Conservation (phyloP, 2,888 invertebrate species). For the Thereva unica region DNA sequence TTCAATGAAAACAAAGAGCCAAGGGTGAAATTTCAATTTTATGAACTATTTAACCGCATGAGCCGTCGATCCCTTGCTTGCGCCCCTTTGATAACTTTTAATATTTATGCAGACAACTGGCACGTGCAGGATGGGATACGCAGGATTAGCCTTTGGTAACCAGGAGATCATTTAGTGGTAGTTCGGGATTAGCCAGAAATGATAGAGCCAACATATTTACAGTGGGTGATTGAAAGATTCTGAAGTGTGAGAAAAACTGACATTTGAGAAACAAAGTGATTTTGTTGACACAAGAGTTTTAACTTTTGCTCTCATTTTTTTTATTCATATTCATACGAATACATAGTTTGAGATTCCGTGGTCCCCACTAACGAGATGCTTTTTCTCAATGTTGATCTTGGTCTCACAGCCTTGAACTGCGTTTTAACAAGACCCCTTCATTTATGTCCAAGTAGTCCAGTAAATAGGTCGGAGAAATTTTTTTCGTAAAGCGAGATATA, state of each 20-base stretch:
- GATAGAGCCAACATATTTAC: constrained; percentile 40
- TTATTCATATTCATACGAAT: background rate
- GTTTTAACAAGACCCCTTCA: too few species aligned
- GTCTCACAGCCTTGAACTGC: too few species aligned
- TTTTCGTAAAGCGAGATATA: too few species aligned
- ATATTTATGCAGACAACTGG: constrained; percentile 43
- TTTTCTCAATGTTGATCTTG: too few species aligned
- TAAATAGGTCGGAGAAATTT: too few species aligned
- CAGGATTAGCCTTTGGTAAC: constrained; percentile 45
- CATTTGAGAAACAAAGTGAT: constrained; percentile 8
- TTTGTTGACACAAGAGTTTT: background rate
- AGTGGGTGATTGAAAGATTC: constrained; percentile 43
- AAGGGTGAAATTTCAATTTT: constrained; percentile 40
- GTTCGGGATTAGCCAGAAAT: constrained; percentile 45
- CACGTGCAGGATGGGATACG: constrained; percentile 45
- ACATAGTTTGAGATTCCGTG: too few species aligned
- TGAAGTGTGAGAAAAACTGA: constrained; percentile 31
- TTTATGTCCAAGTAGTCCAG: too few species aligned
- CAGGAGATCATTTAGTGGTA: constrained; percentile 47
- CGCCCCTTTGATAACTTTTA: constrained; percentile 34
- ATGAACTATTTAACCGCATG: constrained; percentile 42
- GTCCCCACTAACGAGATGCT: too few species aligned
- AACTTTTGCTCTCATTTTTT: background rate
- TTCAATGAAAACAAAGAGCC: constrained; percentile 4
- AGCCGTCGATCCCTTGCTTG: constrained; percentile 16